These are phyloP conservation scores for Metopolophium dirhodum DNA, from an alignment of 1,140 invertebrate species.

Conservation along the genomic window DNA sequence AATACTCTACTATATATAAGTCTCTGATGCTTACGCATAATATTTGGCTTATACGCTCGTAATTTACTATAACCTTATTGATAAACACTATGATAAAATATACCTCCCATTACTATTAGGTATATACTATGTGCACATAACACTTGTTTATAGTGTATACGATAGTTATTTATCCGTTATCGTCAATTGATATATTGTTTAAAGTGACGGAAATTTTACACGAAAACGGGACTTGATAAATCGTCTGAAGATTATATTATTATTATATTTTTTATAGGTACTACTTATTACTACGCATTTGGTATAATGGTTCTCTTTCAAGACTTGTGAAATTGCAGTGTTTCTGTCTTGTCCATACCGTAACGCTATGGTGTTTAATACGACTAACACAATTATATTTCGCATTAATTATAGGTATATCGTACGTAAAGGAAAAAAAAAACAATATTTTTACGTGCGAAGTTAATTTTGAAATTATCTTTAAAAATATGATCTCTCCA, in stretches of 20 bases:
- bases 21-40: background rate
- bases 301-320: background rate
- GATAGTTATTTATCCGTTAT: background rate
- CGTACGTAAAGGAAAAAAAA: background rate
- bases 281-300: background rate
- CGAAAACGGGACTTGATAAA: background rate
- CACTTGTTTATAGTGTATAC: background rate
- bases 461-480: background rate
- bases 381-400: background rate
- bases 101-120: no score
- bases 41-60: background rate
- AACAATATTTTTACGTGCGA: background rate
- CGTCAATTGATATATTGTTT: background rate
- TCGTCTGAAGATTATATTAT: background rate
- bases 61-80: background rate
- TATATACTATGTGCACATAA: no score
- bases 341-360: background rate
- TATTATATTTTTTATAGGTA: slow-evolving; percentile 5
- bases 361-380: background rate
- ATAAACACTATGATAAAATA: background rate
- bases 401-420: background rate
- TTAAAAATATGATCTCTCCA: slow-evolving; percentile 7
- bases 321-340: background rate
- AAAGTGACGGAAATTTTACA: background rate
- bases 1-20: background rate